Conservation (phyloP, 1,140 invertebrate genomes). For the Meloidogyne floridensis region DNA sequence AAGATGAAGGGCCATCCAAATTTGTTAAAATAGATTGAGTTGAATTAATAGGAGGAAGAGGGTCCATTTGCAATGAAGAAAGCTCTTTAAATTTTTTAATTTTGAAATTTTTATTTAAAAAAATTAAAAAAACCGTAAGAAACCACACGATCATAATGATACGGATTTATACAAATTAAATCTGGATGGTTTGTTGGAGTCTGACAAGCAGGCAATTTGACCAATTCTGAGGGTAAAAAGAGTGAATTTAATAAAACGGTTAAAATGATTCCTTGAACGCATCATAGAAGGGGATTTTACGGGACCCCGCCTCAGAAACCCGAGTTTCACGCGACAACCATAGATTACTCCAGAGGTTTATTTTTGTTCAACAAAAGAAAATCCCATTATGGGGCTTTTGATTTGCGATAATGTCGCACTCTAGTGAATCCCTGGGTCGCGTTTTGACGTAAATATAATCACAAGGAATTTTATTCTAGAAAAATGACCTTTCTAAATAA, state of each 20-base stretch:
- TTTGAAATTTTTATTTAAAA: conserved; percentile 13
- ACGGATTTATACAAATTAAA: conserved; percentile 95
- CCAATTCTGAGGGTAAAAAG: conserved; percentile 75
- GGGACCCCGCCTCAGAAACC: not conserved
- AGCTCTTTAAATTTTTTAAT: conserved; percentile 34
- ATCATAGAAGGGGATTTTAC: no score
- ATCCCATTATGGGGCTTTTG: no score
- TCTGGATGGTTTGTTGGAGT: conserved; percentile 68
- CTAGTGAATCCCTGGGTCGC: no score
- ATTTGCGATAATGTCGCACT: no score
- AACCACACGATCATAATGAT: conserved; percentile 98
- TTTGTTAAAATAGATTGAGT: not conserved
- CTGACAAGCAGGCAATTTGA: conserved; percentile 85
- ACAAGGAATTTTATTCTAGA: not conserved
- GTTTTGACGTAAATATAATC: no score
- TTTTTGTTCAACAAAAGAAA: no score
- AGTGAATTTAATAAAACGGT: no score
- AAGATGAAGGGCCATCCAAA: not conserved
- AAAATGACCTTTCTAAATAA: not conserved
- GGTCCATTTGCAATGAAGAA: conserved; percentile 42
- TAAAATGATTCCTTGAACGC: no score
- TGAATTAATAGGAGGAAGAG: conserved; percentile 10
- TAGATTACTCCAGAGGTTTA: no score
- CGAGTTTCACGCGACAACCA: no score
- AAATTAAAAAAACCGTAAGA: conserved; percentile 76